Evolutionary conservation across 2,888 invertebrate species (phyloP), one percentile per base, ranked within the genome.

Genomic region (Nasonovia ribisnigri): DNA sequence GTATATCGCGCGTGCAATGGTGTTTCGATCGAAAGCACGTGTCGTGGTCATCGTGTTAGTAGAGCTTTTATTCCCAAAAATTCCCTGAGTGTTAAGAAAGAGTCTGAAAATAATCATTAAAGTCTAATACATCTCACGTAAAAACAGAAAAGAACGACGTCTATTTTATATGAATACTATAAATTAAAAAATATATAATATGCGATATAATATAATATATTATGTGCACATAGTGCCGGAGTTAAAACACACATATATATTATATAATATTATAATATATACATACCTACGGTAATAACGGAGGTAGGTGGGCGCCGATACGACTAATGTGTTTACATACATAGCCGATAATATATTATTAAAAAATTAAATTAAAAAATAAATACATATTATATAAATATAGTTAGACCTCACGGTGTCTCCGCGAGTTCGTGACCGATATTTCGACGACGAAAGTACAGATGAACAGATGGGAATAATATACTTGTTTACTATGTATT

Each of bases 361-460:
- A 60, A n/a, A 60, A 60, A 60, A 60, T 60, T 29, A 60, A 60
- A 60, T n/a, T 60, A 60, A 60, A 60, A n/a, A n/a, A 60, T n/a
- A 20, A 16, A 48, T 48, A 48, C 8, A 60, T 10, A 60, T 8
- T 48, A 11, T 26, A 60, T 60, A 13, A 60, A 36, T 67, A 36
- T 67, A n/a, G 20, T 6, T 67, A 67, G n/a, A 67, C 67, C 16
- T n/a, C n/a, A n/a, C 60, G 60, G n/a, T 60, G 60, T 60, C 60
- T n/a, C 67, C n/a, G 67, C n/a, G 67, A 67, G n/a, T 67, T 57
- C n/a, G 67, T 67, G n/a, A 67, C 67, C n/a, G n/a, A 67, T 60
- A 67, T 67, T 67, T 20, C n/a, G 67, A 67, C 13, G n/a, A 67
- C 67, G 67, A 16, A 67, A 67, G 67, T 67, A 16, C 16, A 67